Evolutionary conservation across 2,113 vertebrate species (phyloP), one percentile per base, ranked within the genome.

Genomic region (Smithornis capensis): DNA sequence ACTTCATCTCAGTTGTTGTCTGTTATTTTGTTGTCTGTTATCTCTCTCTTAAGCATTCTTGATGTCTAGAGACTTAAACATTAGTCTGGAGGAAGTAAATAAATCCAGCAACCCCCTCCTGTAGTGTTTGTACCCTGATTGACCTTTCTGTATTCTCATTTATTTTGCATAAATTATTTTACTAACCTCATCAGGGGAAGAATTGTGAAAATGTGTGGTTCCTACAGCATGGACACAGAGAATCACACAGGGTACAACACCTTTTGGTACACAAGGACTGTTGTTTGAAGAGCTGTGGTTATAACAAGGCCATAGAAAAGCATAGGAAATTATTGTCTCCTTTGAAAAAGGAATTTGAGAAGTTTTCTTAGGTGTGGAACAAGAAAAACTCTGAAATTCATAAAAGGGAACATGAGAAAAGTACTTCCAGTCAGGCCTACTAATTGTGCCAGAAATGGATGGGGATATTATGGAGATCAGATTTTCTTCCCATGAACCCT

Each of bases 131-230:
- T 94, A 89, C 68, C 53, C 94, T 82, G 88, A 83, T 12, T 95
- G 94, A 97, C 95, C 95, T 95, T 96, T 96, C 78, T 90, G 42
- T 88, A 83, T 79, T 92, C 96, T 97, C 95, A 96, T 96, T 97
- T 97, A 96, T 93, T 95, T 95, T 7, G 81, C 92, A 96, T 96
- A 97, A 95, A 94, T 97, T 97, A 96, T 87, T 94, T 93, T 83
- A 40, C 83, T 67, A 93, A 28, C 64, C 94, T 91, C 91, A 88
- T 86, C 70, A 86, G 95, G 83, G 90, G 79, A 88, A 82, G 80
- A 62, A 50, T 56, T 82, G 91, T 81, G 62, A 57, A 95, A 93
- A 82, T 74, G 33, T 16, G 53, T 89, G 45, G 16, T 63, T 90
- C 73, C 63, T 82, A 45, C 62, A 38, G 47, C 25, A 50, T 7